These are phyloP conservation scores for Hyperoplus lanceolatus DNA, from an alignment of 2,797 vertebrate species.

Conservation along the genomic window DNA sequence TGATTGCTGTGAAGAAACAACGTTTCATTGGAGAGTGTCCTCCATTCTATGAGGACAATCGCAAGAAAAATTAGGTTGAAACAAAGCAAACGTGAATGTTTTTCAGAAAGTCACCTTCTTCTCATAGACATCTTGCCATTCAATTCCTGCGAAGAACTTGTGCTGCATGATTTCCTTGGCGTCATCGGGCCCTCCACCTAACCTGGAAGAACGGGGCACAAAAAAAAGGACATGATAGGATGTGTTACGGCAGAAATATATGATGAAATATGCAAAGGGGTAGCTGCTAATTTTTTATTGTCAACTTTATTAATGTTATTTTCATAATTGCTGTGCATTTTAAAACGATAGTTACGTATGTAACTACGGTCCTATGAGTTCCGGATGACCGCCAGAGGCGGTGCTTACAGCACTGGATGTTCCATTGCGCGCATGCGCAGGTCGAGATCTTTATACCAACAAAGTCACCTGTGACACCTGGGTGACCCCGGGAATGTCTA, in stretches of 20 bases:
- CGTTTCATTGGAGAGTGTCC: neutral
- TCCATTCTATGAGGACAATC: neutral
- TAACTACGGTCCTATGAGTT: too few species aligned
- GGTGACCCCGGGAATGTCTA: too few species aligned
- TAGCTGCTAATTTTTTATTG: neutral
- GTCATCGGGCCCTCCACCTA: constrained; percentile 94
- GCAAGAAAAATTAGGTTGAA: neutral
- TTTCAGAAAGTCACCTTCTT: constrained; percentile 90
- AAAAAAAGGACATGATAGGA: neutral
- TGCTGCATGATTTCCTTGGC: constrained; percentile 99
- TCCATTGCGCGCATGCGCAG: too few species aligned
- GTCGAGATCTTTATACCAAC: too few species aligned
- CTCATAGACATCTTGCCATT: constrained; percentile 97
- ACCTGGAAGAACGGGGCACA: constrained; percentile 82
- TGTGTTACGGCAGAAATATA: neutral
- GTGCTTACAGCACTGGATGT: too few species aligned
- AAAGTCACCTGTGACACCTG: too few species aligned
- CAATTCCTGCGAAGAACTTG: constrained; percentile 95
- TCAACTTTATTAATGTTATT: neutral
- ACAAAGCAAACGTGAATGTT: neutral
- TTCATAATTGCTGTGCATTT: too few species aligned
- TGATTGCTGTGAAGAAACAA: neutral
- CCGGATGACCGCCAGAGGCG: too few species aligned
- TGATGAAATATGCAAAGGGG: neutral
- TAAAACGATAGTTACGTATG: too few species aligned